Evolutionary conservation across 2,888 invertebrate genomes (phyloP).

Genomic region (Yponomeuta plumbellus): DNA sequence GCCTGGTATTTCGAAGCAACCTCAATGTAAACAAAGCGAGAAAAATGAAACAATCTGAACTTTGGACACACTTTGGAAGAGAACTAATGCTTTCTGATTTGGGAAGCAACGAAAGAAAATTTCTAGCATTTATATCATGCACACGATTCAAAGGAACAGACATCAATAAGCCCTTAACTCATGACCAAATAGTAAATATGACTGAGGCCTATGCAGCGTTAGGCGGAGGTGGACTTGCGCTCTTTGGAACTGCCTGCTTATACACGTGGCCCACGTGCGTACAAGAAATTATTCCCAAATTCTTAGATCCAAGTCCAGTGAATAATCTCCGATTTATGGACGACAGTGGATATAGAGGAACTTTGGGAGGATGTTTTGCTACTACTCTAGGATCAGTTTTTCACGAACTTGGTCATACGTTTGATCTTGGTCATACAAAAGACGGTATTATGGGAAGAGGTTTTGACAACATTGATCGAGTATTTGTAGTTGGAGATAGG

Average conservation of each 20-base stretch:
- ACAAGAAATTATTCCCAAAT: slow-evolving; percentile 78
- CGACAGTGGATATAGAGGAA: slow-evolving; percentile 93
- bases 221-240: slow-evolving; percentile 93
- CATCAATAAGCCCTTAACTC: slow-evolving; percentile 78
- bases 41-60: slow-evolving; percentile 83
- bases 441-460: slow-evolving; percentile 96
- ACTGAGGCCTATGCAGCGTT: slow-evolving; percentile 92
- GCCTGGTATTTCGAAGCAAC: slow-evolving; percentile 84
- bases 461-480: slow-evolving; percentile 88
- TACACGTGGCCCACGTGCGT: slow-evolving; percentile 91
- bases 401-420: slow-evolving; percentile 96
- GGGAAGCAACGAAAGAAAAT: slow-evolving; percentile 84
- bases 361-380: slow-evolving; percentile 90
- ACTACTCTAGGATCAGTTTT: slow-evolving; percentile 93
- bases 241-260: slow-evolving; percentile 93
- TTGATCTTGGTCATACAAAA: slow-evolving; percentile 93
- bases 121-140: slow-evolving; percentile 92
- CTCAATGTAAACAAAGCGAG: slow-evolving; percentile 83
- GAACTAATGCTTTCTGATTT: slow-evolving; percentile 86
- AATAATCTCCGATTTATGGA: slow-evolving; percentile 87
- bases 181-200: slow-evolving; percentile 81
- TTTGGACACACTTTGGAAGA: slow-evolving; percentile 91
- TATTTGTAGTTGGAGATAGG: slow-evolving; percentile 81
- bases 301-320: slow-evolving; percentile 75
- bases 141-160: slow-evolving; percentile 84